Evolutionary conservation across 2,888 invertebrate genomes (phyloP).

Genomic region (Agrochola litura): DNA sequence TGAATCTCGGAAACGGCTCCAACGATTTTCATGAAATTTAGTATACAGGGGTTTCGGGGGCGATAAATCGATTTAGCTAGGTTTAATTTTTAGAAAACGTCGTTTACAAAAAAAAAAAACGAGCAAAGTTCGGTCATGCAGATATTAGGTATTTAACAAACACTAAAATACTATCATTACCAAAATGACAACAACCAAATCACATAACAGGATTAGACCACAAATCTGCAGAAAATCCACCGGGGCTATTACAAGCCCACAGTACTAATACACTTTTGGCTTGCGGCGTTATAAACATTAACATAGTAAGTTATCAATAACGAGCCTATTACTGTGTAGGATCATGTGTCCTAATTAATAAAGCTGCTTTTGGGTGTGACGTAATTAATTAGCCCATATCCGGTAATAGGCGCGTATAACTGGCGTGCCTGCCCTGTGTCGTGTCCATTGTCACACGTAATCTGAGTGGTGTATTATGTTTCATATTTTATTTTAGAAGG

Average conservation of each 20-base stretch:
- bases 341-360: slow-evolving; percentile 42
- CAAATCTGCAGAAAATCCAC: too few species aligned
- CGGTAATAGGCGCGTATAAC: slow-evolving; percentile 15
- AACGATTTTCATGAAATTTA: too few species aligned
- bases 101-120: too few species aligned
- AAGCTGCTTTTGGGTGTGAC: slow-evolving; percentile 46
- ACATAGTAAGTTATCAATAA: slow-evolving; percentile 23
- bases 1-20: too few species aligned
- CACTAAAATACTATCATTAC: neutral
- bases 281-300: neutral
- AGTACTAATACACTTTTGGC: neutral
- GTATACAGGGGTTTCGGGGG: too few species aligned
- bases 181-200: neutral
- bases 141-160: too few species aligned
- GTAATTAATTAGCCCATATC: slow-evolving; percentile 43
- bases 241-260: neutral
- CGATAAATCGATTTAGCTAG: too few species aligned
- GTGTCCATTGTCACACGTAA: slow-evolving; percentile 3
- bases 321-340: slow-evolving; percentile 11
- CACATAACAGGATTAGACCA: neutral
- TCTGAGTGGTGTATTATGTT: slow-evolving; percentile 10
- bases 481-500: neutral
- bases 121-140: too few species aligned
- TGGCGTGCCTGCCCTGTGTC: slow-evolving; percentile 11
- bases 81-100: too few species aligned